Evolutionary conservation across 2,113 vertebrate genomes (phyloP).

Genomic region (Oreocharis arfaki): DNA sequence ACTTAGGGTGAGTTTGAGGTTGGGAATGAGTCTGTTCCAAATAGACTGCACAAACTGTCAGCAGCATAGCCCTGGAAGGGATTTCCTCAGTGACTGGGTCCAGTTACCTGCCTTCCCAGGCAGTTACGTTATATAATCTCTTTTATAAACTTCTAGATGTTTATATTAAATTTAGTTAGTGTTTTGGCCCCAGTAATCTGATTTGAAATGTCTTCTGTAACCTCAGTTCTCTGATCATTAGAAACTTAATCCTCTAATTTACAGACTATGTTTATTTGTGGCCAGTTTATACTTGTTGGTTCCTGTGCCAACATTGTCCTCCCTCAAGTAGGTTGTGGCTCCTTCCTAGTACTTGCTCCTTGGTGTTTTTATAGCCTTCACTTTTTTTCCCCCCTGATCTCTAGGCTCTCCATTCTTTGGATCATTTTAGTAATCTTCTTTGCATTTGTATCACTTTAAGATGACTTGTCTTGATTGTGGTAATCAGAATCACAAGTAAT

Average conservation of each 20-base stretch:
- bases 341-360: not conserved
- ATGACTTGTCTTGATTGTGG: not conserved
- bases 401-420: not conserved
- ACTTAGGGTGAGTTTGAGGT: not conserved
- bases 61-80: not conserved
- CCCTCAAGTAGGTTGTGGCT: not conserved
- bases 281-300: conserved; percentile 33
- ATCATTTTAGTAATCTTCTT: not conserved
- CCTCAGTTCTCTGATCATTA: conserved; percentile 45
- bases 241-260: conserved; percentile 51
- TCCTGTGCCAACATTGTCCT: conserved; percentile 18
- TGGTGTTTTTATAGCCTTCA: not conserved
- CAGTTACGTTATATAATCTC: not conserved
- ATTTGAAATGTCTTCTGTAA: conserved; percentile 15
- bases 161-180: conserved; percentile 11
- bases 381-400: not conserved
- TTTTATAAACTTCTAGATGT: not conserved
- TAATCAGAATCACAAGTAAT: not conserved
- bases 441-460: not conserved
- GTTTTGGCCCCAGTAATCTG: conserved; percentile 27
- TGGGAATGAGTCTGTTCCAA: not conserved
- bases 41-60: not conserved
- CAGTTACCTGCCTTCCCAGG: not conserved
- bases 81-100: not conserved
- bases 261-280: conserved; percentile 12